phyloP scores from a whole-genome alignment of 1,140 invertebrate species.

The Hesperophylax magnus region DNA sequence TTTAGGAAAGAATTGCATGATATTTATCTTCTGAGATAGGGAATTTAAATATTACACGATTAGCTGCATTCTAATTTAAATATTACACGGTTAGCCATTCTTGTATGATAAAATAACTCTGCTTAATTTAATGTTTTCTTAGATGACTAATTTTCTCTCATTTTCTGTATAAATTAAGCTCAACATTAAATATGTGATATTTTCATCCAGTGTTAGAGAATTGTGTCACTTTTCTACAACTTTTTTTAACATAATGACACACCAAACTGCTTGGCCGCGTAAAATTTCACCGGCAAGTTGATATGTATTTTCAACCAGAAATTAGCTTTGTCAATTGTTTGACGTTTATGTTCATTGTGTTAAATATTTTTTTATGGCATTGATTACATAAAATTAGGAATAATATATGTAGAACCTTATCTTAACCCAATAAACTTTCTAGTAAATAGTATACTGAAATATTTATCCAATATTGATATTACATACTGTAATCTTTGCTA shows the following conservation, averaged over 20 bases:
- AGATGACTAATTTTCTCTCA: constrained; percentile 37
- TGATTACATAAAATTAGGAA: constrained; percentile 39
- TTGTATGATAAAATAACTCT: constrained; percentile 35
- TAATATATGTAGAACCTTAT: constrained; percentile 52
- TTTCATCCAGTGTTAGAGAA: constrained; percentile 59
- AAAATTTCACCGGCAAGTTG: not conserved
- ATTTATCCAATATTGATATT: constrained; percentile 27
- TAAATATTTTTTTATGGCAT: constrained; percentile 28
- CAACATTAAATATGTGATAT: constrained; percentile 72
- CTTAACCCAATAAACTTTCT: constrained; percentile 52
- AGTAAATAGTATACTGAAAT: constrained; percentile 47
- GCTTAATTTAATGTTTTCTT: constrained; percentile 17
- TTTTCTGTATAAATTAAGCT: constrained; percentile 69
- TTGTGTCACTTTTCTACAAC: constrained; percentile 46
- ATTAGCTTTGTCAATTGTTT: constrained; percentile 8
- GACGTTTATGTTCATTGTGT: constrained; percentile 20
- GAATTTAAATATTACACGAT: constrained; percentile 30
- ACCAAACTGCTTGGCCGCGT: constrained; percentile 7
- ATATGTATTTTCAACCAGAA: constrained; percentile 15
- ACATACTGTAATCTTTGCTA: not conserved
- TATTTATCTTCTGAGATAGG: constrained; percentile 39
- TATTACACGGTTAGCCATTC: constrained; percentile 1
- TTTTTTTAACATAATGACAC: constrained; percentile 11
- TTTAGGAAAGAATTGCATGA: constrained; percentile 31
- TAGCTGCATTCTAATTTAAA: constrained; percentile 32